Evolutionary conservation across 1,140 invertebrate species (phyloP).

Genomic region (Micrasema minimum): DNA sequence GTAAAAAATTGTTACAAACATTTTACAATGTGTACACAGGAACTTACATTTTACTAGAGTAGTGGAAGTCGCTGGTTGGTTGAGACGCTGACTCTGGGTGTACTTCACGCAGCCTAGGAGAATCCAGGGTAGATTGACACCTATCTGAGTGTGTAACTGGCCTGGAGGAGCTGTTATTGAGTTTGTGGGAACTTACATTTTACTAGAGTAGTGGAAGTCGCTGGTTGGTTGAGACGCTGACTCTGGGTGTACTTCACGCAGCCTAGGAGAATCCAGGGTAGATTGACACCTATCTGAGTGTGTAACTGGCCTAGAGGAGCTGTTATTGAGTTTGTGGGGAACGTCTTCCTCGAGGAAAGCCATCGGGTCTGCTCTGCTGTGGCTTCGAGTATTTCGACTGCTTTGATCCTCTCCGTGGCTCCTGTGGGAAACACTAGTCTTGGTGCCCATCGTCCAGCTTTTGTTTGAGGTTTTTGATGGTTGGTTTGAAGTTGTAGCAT

Average conservation of each 20-base stretch:
- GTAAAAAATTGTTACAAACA: no score
- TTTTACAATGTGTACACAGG: no score
- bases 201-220: conserved; percentile 14
- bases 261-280: conserved; percentile 14
- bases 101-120: conserved; percentile 12
- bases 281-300: conserved; percentile 35
- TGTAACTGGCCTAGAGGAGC: background rate
- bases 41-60: conserved; percentile 19
- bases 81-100: conserved; percentile 33
- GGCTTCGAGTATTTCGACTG: conserved; percentile 14
- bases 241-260: conserved; percentile 35
- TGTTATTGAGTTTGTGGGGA: background rate
- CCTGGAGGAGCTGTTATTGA: background rate
- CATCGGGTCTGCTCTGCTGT: background rate
- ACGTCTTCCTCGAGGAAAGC: conserved; percentile 8
- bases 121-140: conserved; percentile 31
- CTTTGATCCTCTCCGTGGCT: background rate
- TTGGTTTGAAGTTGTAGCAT: conserved; percentile 31
- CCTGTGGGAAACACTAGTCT: conserved; percentile 4
- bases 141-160: conserved; percentile 18
- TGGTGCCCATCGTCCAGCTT: conserved; percentile 42
- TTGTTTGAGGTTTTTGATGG: conserved; percentile 42
- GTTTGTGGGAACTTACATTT: conserved; percentile 17
- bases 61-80: conserved; percentile 1
- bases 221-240: conserved; percentile 1